Percentiles rank a stretch among this genome's conserved stretches.
phyloP scores from a whole-genome alignment of 2,113 vertebrate species.

The Tympanuchus pallidicinctus region DNA sequence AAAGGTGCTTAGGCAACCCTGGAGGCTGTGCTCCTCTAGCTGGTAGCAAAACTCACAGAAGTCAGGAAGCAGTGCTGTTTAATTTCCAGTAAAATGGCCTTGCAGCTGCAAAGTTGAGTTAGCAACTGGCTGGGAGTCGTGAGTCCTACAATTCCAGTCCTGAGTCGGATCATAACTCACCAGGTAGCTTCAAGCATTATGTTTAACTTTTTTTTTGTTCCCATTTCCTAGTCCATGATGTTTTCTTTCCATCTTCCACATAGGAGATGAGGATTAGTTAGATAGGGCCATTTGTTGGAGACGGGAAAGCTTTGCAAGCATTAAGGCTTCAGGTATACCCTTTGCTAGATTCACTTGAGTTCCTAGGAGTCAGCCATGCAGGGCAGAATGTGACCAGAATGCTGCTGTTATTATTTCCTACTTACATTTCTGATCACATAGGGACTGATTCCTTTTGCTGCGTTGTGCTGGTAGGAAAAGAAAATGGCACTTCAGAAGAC shows the following conservation, averaged over 20 bases:
- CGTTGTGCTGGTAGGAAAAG: accelerated
- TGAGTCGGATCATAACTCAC: background rate
- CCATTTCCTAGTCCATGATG: background rate
- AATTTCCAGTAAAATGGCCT: background rate
- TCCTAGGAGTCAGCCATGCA: background rate
- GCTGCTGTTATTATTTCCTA: background rate
- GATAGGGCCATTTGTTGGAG: background rate
- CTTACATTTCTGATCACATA: background rate
- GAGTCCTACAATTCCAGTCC: background rate
- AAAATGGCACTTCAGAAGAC: background rate
- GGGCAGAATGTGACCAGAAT: background rate
- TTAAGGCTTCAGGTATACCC: background rate
- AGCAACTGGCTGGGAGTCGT: background rate
- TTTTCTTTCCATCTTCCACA: background rate
- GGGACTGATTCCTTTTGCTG: background rate
- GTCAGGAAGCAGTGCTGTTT: background rate
- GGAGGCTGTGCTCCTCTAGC: background rate
- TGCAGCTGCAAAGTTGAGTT: background rate
- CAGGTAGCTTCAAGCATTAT: background rate
- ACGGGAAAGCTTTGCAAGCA: background rate
- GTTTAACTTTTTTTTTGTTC: background rate
- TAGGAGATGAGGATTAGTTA: background rate
- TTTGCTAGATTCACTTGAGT: background rate
- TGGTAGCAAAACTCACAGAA: background rate
- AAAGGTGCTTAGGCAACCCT: conserved; percentile 18